Base-by-base conservation (phyloP, 1,140 invertebrate genomes). In the Charaxes varanes region DNA sequence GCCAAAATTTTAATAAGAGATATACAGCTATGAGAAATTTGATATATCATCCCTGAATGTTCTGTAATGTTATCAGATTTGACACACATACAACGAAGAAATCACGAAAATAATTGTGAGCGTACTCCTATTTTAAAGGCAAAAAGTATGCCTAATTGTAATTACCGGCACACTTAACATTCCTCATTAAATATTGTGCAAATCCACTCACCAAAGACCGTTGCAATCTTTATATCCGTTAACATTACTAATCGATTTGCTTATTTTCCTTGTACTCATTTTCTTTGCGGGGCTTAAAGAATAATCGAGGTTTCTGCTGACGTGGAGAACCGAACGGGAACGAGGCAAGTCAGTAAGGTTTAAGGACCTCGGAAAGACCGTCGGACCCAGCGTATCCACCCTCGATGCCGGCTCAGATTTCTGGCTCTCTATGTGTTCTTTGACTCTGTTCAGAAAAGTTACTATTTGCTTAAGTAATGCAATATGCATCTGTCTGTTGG, bases 391-490 rank as follows among this genome's bases (percentile, higher is more conserved):
- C 52, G 59, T 40, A 72, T 83, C 60, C 12, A 53, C 11, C 46
- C 15, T 24, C 28, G 24, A 41, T 18, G 43, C 44, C 27, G 22
- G 14, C 31, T 77, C 69, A 17, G 27, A 53, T 15, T 63, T 70
- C 40, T 77, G 68, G 37, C 45, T 55, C 22, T 88, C 87, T 41
- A 92, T 84, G 56, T 88, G 90, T 35, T 88, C 88, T 48, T 90
- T 89, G 5, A 90, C 88, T 67, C 90, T 88, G 57, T 92, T 92
- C 50, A 94, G 71, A 68, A 92, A 93, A 16, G 88, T 87, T 8
- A 91, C 87, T 23, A 93, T 90, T 77, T 94, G 91, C 65, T 92
- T 90, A 86, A 94, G 89, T 45, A 93, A 86, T 6, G 90, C 91
- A 53, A 90, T 87, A 68, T 93, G 92, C 91, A 93, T 93, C 67